Percentiles rank a stretch among this genome's conserved stretches.
phyloP scores from a whole-genome alignment of 2,113 vertebrate genomes.

The Carassius auratus region DNA sequence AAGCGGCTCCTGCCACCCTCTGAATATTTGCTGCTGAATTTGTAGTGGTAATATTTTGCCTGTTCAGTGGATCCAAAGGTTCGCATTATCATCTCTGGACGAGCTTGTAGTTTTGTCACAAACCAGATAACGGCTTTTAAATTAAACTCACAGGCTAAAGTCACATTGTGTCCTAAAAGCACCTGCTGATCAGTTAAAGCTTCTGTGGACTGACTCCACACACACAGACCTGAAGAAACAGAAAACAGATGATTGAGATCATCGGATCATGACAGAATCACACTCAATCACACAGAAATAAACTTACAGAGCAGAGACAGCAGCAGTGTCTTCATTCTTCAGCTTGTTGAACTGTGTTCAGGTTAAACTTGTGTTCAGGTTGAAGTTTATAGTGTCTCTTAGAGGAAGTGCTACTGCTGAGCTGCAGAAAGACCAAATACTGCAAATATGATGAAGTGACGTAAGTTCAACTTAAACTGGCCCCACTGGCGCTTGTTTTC shows the following conservation, averaged over 20 bases:
- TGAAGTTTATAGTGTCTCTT: too few species aligned
- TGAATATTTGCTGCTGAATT: background rate
- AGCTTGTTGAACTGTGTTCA: background rate
- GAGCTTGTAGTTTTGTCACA: constrained; percentile 6
- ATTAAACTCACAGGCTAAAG: background rate
- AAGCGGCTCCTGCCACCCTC: background rate
- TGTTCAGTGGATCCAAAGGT: rapidly evolving
- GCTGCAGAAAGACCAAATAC: background rate
- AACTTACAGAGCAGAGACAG: constrained; percentile 7
- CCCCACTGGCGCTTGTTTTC: background rate
- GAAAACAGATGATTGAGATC: background rate
- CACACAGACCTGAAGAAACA: constrained; percentile 5
- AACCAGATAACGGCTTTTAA: background rate
- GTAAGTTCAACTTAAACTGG: background rate
- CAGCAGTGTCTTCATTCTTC: background rate
- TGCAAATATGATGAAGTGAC: background rate
- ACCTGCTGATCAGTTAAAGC: constrained; percentile 13
- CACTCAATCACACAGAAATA: background rate
- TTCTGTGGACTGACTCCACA: constrained; percentile 5
- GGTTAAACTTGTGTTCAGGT: background rate
- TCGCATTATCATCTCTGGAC: background rate
- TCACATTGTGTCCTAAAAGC: constrained; percentile 44
- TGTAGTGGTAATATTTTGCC: background rate
- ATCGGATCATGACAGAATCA: background rate
- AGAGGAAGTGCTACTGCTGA: background rate